Evolutionary conservation across 2,113 vertebrate species (phyloP), one percentile per base, ranked within the genome.

Genomic region (Microtus pennsylvanicus): DNA sequence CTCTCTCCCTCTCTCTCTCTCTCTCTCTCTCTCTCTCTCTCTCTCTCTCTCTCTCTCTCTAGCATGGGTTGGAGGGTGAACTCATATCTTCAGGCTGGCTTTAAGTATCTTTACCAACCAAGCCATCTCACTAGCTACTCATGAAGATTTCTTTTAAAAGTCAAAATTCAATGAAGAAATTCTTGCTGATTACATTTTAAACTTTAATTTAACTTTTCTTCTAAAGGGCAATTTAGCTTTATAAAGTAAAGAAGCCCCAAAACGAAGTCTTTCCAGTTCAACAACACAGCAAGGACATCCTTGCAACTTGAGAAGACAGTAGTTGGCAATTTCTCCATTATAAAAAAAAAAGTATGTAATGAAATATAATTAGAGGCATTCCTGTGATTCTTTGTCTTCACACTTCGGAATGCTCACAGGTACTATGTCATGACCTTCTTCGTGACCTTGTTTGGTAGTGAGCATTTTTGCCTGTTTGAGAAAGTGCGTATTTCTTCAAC

Each of bases 161-260:
- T 47, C 75, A 72, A 67, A 90, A n/a, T 74, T 89, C 26, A 50
- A 87, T 80, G 65, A 65, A 81, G 69, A 82, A 35, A 93, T 92
- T 45, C 38, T 47, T 42, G 13, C 58, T 83, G 61, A 33, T 47
- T 86, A 22, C 28, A 10, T 6, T 67, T 47, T 10, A 45, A 65
- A 65, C 38, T 65, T 65, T 65, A 50, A 19, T 33, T 67, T 45
- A 21, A 33, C 10, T 21, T 50, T 69, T 69, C 17, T 95, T 72
- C 42, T 42, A 77, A 88, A 93, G 47, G 21, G 87, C 38, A 70
- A 22, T 24, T 74, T 70, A 9, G 45, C 45, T 72, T 89, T 80
- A 77, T 91, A 58, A 72, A 92, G 35, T 50, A 7, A 47, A 67
- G 38, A 9, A 35, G 3, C 16, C 28, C 42, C 38, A 28, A 52